Evolutionary conservation across 2,113 vertebrate genomes (phyloP).

Genomic region (Paratilapia polleni): DNA sequence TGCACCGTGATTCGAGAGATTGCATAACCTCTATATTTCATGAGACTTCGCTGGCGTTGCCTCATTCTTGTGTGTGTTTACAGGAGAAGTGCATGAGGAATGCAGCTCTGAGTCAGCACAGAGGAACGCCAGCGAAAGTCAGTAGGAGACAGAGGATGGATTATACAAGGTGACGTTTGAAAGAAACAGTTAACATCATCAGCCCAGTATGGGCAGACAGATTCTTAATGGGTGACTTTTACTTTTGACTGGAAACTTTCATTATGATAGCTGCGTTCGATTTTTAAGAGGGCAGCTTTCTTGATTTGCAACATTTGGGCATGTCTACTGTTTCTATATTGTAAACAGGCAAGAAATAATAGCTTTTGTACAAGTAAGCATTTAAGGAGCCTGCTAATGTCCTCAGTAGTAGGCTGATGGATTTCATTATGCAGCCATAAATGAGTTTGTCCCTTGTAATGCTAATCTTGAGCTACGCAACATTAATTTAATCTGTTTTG

Average conservation of each 20-base stretch:
- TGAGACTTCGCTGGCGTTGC: constrained; percentile 40
- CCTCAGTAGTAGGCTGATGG: not conserved
- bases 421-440: constrained; percentile 9
- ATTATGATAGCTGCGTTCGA: not conserved
- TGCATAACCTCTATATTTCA: constrained; percentile 60
- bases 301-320: not conserved
- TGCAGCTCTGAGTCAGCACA: constrained; percentile 63
- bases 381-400: not conserved
- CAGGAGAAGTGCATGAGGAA: constrained; percentile 38
- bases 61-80: constrained; percentile 61
- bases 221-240: not conserved
- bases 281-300: not conserved
- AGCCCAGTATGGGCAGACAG: constrained; percentile 8
- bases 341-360: not conserved
- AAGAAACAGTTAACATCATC: constrained; percentile 27
- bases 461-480: not conserved
- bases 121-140: constrained; percentile 23
- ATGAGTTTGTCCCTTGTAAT: not conserved
- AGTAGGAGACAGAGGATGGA: constrained; percentile 12
- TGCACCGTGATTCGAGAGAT: constrained; percentile 34
- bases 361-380: not conserved
- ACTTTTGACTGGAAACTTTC: not conserved
- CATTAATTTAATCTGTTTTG: constrained; percentile 13
- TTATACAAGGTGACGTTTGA: constrained; percentile 39
- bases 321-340: not conserved